phyloP scores from a whole-genome alignment of 2,797 vertebrate species.

The Danio albolineatus region DNA sequence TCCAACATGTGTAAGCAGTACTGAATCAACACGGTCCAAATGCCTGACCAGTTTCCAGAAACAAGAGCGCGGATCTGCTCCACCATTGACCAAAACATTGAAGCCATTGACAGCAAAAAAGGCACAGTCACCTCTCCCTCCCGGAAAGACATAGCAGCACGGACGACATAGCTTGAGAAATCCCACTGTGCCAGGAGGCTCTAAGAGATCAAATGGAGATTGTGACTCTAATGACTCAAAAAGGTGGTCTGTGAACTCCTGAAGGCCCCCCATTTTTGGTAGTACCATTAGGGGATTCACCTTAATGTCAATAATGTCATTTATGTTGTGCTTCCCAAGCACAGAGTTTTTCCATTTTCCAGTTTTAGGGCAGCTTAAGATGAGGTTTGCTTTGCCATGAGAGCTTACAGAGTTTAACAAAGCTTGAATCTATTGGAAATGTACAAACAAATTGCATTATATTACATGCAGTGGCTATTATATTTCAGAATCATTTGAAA shows the following conservation, averaged over 20 bases:
- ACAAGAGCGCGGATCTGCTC: slow-evolving; percentile 83
- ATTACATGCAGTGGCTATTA: neutral
- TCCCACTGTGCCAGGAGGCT: slow-evolving; percentile 82
- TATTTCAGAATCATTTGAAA: neutral
- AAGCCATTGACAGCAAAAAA: slow-evolving; percentile 87
- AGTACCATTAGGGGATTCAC: slow-evolving; percentile 77
- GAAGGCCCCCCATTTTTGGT: slow-evolving; percentile 79
- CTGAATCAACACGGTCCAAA: slow-evolving; percentile 85
- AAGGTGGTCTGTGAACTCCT: slow-evolving; percentile 82
- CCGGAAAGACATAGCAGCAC: slow-evolving; percentile 88
- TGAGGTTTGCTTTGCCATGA: slow-evolving; percentile 78
- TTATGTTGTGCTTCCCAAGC: slow-evolving; percentile 74
- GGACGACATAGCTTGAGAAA: slow-evolving; percentile 86
- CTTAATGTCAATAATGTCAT: slow-evolving; percentile 77
- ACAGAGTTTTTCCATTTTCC: slow-evolving; percentile 84
- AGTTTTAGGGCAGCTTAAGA: slow-evolving; percentile 86
- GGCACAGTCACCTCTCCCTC: slow-evolving; percentile 84
- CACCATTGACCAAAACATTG: slow-evolving; percentile 85
- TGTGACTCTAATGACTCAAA: slow-evolving; percentile 79
- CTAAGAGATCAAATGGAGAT: slow-evolving; percentile 84
- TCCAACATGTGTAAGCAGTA: slow-evolving; percentile 83
- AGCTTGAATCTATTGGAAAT: slow-evolving; percentile 77
- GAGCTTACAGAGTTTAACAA: slow-evolving; percentile 74
- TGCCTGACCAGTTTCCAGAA: slow-evolving; percentile 89
- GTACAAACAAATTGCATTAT: slow-evolving; percentile 37